phyloP scores from a whole-genome alignment of 2,888 invertebrate species.

The Charanyca ferruginea region DNA sequence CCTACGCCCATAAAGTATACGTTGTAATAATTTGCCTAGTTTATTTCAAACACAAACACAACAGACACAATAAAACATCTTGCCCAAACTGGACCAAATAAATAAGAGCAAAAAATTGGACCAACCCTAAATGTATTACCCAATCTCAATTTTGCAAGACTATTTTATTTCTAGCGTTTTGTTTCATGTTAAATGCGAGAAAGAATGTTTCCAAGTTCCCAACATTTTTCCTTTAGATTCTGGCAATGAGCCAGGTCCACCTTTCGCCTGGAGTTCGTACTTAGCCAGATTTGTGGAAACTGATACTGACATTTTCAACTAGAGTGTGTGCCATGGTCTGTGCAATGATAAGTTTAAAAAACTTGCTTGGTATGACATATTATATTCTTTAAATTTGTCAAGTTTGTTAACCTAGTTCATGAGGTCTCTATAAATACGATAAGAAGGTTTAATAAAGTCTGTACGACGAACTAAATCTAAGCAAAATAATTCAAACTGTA shows the following conservation, averaged over 20 bases:
- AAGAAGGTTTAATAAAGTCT: no score
- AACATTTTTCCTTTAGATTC: conserved; percentile 57
- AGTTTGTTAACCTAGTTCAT: no score
- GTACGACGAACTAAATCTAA: no score
- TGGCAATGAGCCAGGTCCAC: conserved; percentile 59
- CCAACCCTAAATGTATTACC: conserved; percentile 57
- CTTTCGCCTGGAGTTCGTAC: conserved; percentile 51
- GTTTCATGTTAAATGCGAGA: conserved; percentile 61
- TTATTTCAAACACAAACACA: conserved; percentile 44
- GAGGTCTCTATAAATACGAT: no score
- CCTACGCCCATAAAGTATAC: conserved; percentile 8
- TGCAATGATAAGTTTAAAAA: conserved; percentile 18
- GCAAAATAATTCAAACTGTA: no score
- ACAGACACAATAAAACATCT: conserved; percentile 33
- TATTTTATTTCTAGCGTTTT: conserved; percentile 60
- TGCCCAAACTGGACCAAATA: conserved; percentile 38
- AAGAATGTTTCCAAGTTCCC: conserved; percentile 58
- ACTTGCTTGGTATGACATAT: background rate
- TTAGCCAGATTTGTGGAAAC: conserved; percentile 57
- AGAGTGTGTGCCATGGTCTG: conserved; percentile 18
- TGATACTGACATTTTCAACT: conserved; percentile 50
- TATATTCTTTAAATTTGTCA: background rate
- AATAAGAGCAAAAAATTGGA: conserved; percentile 48
- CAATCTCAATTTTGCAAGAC: conserved; percentile 61
- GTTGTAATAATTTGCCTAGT: conserved; percentile 47